Conservation (phyloP, 2,113 vertebrate species). For the Apodemus sylvaticus region DNA sequence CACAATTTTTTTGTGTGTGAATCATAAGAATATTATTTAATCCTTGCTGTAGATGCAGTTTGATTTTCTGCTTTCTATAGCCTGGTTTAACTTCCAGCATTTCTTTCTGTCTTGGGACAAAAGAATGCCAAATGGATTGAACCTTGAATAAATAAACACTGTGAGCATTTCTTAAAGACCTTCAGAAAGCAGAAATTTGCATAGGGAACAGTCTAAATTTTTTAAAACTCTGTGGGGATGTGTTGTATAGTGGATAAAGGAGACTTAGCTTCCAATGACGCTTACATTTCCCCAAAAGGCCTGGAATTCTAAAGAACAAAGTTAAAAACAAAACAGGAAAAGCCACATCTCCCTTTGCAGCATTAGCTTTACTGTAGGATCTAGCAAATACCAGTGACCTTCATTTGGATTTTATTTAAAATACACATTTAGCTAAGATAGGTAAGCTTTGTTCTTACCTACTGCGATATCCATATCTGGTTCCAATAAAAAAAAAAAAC, state of each 20-base stretch:
- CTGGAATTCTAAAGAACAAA: not conserved
- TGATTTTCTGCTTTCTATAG: not conserved
- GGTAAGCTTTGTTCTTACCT: not conserved
- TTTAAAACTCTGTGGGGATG: not conserved
- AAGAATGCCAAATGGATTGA: not conserved
- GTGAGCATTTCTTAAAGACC: constrained; percentile 14
- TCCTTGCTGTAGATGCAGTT: not conserved
- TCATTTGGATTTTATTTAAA: constrained; percentile 22
- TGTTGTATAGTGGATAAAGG: constrained; percentile 56
- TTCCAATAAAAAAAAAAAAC: not conserved
- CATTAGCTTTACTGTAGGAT: not conserved
- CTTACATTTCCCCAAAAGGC: not conserved
- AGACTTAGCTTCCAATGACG: constrained; percentile 28
- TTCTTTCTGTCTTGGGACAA: not conserved
- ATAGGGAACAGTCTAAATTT: not conserved
- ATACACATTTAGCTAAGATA: not conserved
- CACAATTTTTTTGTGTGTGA: not conserved
- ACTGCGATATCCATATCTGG: not conserved
- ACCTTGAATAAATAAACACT: constrained; percentile 26
- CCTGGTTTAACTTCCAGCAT: not conserved
- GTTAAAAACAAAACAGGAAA: constrained; percentile 13
- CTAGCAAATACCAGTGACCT: constrained; percentile 2
- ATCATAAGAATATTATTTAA: not conserved
- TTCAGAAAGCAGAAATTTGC: constrained; percentile 32
- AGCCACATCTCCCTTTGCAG: constrained; percentile 25